A percentile compares a stretch with the other conserved stretches of the same genome.
Evolutionary conservation across 2,113 vertebrate genomes (phyloP).

Genomic region (Chloebia gouldiae): DNA sequence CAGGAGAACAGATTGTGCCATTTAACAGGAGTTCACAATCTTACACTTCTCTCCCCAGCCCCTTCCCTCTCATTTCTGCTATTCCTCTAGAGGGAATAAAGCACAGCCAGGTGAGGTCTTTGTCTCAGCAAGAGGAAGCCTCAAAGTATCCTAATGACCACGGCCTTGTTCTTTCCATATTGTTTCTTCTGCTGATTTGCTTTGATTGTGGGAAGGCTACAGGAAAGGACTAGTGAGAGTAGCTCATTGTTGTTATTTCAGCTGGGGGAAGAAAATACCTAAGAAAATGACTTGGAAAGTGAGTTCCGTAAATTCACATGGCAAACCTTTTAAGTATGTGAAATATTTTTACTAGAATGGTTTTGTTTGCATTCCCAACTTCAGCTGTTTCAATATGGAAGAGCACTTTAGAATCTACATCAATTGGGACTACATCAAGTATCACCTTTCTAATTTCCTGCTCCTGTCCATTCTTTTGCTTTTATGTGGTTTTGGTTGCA

Average conservation of each 20-base stretch:
- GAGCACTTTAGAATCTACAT: neutral
- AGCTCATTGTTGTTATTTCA: constrained; percentile 52
- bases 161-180: neutral
- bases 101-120: neutral
- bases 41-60: neutral
- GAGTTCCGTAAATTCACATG: constrained; percentile 16
- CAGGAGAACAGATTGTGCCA: neutral
- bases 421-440: neutral
- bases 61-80: neutral
- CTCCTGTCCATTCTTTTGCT: neutral
- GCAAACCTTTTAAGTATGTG: constrained; percentile 22
- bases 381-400: neutral
- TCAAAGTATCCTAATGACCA: neutral
- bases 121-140: neutral
- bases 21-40: neutral
- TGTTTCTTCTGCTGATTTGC: constrained; percentile 12
- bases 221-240: constrained; percentile 1
- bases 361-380: constrained; percentile 32
- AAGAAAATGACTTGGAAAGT: constrained; percentile 1
- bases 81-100: neutral
- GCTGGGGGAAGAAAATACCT: constrained; percentile 29
- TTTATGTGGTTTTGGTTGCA: neutral
- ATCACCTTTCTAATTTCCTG: neutral
- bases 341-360: constrained; percentile 48
- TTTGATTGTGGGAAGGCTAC: neutral